Base-by-base conservation (phyloP, 1,140 invertebrate genomes). In the Geopemphigus sp. region DNA sequence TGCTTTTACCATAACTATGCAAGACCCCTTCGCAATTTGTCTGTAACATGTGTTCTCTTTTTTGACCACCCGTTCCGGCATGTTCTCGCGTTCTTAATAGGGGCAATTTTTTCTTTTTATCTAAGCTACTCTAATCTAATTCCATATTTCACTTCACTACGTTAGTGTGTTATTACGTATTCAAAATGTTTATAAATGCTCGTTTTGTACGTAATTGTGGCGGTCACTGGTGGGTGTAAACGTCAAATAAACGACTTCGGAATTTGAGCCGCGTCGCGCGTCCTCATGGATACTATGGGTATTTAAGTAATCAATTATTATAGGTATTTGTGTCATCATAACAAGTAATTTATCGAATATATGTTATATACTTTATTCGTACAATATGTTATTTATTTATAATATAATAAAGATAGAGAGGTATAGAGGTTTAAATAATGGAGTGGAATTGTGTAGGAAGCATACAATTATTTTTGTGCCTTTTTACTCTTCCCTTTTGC, bases 11-110 rank as follows among this genome's bases (percentile, higher is more conserved):
- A 68, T 68, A 50, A 24, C 11, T 72, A 19, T 72, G 54, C 1
- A 11, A 22, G 47, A 53, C 68, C 68, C 68, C 68, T 29, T 12
- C 10, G 68, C 50, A 72, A 72, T 72, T 72, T 72, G 68, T 72
- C 17, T 32, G 17, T 10, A 72, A 72, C 68, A 72, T 54, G 10
- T 72, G 68, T 72, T 72, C 50, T 29, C 17, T 54, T 29, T 72
- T 72, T 72, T 24, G 19, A 24, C 24, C 24, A 32, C 15, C 68
- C 47, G 10, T 2, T 53, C 50, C 24, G n/a, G 11, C 47, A n/a
- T 19, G 47, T 53, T 17, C 26, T 54, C 53, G 26, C 26, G 32
- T 54, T 24, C 17, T 39, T 72, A 54, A 72, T 72, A 24, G 3
- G 4, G 12, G 17, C 11, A 29, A 72, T 72, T 72, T 39, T 70